These are phyloP conservation scores for Solenopsis invicta DNA, from an alignment of 1,140 invertebrate species.

Conservation along the genomic window DNA sequence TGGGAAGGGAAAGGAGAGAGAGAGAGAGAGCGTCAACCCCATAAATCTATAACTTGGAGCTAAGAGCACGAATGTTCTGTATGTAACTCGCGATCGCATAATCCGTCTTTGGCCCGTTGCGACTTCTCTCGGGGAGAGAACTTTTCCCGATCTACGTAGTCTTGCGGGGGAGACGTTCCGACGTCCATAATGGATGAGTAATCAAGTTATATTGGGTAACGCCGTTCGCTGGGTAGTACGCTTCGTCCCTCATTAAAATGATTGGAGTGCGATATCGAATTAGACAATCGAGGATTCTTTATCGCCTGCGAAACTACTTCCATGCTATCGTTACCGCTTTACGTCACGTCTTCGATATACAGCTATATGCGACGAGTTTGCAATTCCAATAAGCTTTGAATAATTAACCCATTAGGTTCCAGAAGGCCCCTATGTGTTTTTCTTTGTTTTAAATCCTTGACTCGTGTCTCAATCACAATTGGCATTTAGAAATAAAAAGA, in stretches of 20 bases:
- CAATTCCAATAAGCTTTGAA: background rate
- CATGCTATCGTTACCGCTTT: background rate
- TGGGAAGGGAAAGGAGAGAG: too few relatives aligned
- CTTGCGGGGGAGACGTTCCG: background rate
- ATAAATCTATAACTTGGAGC: constrained; percentile 9
- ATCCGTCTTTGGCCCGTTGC: background rate
- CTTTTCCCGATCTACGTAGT: background rate
- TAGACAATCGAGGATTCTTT: constrained; percentile 7
- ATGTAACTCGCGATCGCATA: background rate
- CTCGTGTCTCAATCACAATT: too few relatives aligned
- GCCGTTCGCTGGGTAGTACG: background rate
- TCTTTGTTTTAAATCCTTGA: too few relatives aligned
- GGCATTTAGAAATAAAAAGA: too few relatives aligned
- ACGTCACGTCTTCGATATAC: constrained; percentile 2
- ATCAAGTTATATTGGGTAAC: constrained; percentile 21
- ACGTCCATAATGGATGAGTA: constrained; percentile 22
- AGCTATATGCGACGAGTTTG: background rate
- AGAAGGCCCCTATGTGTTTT: too few relatives aligned
- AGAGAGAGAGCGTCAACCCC: background rate
- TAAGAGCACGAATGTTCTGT: background rate
- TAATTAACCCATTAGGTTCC: constrained; percentile 8
- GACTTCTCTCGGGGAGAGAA: background rate
- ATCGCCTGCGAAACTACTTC: constrained; percentile 5
- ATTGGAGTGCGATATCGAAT: constrained; percentile 22
- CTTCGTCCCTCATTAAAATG: constrained; percentile 19